phyloP scores from a whole-genome alignment of 1,140 invertebrate genomes.

The Apolygus lucorum region DNA sequence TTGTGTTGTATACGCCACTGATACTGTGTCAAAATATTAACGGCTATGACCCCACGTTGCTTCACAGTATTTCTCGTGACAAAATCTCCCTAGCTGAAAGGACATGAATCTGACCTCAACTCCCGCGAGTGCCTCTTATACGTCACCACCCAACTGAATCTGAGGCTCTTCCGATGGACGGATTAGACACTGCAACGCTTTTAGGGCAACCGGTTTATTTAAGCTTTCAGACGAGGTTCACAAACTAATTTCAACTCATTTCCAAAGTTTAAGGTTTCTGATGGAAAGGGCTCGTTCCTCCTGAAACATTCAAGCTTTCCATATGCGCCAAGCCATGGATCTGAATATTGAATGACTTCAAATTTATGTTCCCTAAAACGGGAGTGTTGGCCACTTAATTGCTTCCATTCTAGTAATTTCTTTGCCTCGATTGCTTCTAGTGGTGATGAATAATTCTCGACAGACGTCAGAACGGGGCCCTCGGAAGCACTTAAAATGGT shows the following conservation, averaged over 20 bases:
- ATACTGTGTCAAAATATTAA: too few species aligned
- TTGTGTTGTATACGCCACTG: too few species aligned
- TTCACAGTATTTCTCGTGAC: too few species aligned
- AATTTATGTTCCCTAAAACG: not conserved
- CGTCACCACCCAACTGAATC: too few species aligned
- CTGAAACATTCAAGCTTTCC: not conserved
- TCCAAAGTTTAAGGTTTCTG: not conserved
- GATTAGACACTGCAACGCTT: not conserved
- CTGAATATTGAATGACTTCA: not conserved
- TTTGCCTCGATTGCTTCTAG: not conserved
- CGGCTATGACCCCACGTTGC: too few species aligned
- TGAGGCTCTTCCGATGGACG: too few species aligned
- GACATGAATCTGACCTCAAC: too few species aligned
- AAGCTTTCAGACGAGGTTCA: not conserved
- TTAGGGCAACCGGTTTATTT: not conserved
- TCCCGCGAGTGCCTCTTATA: too few species aligned
- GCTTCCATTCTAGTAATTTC: not conserved
- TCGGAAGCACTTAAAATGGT: too few species aligned
- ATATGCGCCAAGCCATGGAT: not conserved
- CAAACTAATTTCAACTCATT: not conserved
- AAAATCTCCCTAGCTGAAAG: too few species aligned
- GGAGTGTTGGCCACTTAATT: not conserved
- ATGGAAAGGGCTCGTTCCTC: not conserved
- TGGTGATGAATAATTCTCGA: not conserved
- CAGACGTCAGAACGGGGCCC: not conserved